Evolutionary conservation across 2,888 invertebrate genomes (phyloP), one percentile per base, ranked within the genome.

Genomic region (Scaptomyza tumidula): DNA sequence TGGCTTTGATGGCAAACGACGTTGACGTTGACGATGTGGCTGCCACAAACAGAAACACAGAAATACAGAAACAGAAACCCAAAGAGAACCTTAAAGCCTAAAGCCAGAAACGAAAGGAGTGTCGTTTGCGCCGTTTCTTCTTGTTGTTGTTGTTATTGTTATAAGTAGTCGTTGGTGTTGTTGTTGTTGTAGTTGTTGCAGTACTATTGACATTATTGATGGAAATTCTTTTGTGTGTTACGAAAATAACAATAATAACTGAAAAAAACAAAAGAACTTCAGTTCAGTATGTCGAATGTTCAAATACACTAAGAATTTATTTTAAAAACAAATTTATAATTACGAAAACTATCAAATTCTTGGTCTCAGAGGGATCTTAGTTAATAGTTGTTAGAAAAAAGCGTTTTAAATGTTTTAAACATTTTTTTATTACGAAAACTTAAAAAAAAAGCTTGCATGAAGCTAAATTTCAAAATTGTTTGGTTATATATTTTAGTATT

Each of bases 131-230:
- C 66, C 19, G 49, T n/a, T 41, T 43, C 24, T 43, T 41, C n/a
- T 46, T 46, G 43, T 49, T 77, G 66, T 71, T 80, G 71, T 57
- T 78, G 65, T 70, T 79, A 71, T 55, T 61, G 64, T 6, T 37
- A 37, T n/a, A 37, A 37, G 53, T 45, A 43, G 37, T 39, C 19
- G 39, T 41, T 39, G 29, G 29, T 39, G 48, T 46, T 79, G 68
- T 71, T 39, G 48, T 46, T 79, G 66, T 71, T 80, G 75, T 62
- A 75, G 63, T 71, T 76, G 74, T 58, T 57, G 64, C 48, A 63
- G 59, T 76, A 71, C 71, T 88, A 88, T 88, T 88, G 87, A 88
- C 87, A 80, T 88, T 88, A 88, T 88, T 88, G 88, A 88, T 88
- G 87, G 88, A 88, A 86, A 88, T 87, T 87, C 88, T 88, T 88